phyloP scores from a whole-genome alignment of 2,113 vertebrate species.

The Phoxinus phoxinus region DNA sequence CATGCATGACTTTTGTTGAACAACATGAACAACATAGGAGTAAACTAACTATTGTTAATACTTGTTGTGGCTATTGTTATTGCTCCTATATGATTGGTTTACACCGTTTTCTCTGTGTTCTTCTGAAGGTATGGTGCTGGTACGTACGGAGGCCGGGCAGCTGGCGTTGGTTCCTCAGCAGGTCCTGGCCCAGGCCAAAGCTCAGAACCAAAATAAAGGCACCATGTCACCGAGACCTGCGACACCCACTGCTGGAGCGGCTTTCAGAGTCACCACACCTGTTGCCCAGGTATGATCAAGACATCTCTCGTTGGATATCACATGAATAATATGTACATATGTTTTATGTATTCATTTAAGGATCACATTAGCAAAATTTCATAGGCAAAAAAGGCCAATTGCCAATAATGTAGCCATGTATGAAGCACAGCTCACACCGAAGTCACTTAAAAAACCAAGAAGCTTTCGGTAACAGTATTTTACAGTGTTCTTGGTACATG shows the following conservation, averaged over 20 bases:
- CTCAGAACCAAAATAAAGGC: conserved; percentile 70
- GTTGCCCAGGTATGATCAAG: conserved; percentile 72
- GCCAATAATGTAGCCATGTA: too few relatives aligned
- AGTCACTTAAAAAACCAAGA: too few relatives aligned
- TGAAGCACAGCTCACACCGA: too few relatives aligned
- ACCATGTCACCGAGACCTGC: conserved; percentile 80
- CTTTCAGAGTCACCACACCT: conserved; percentile 80
- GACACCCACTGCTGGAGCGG: conserved; percentile 76
- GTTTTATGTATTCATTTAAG: too few relatives aligned
- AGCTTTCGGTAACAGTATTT: too few relatives aligned
- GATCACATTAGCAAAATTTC: too few relatives aligned
- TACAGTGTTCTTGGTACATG: too few relatives aligned
- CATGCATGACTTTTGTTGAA: too few relatives aligned
- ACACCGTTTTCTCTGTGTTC: neutral
- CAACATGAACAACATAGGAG: neutral
- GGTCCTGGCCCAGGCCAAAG: conserved; percentile 83
- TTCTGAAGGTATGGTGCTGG: conserved; percentile 83
- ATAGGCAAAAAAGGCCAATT: too few relatives aligned
- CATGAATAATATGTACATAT: too few relatives aligned
- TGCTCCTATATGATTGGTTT: neutral
- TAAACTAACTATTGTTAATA: neutral
- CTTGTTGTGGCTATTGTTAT: neutral
- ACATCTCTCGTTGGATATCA: too few relatives aligned
- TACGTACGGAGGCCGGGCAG: conserved; percentile 85
- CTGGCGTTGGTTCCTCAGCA: conserved; percentile 88